Conservation (phyloP, 2,113 vertebrate genomes). For the Morone saxatilis region DNA sequence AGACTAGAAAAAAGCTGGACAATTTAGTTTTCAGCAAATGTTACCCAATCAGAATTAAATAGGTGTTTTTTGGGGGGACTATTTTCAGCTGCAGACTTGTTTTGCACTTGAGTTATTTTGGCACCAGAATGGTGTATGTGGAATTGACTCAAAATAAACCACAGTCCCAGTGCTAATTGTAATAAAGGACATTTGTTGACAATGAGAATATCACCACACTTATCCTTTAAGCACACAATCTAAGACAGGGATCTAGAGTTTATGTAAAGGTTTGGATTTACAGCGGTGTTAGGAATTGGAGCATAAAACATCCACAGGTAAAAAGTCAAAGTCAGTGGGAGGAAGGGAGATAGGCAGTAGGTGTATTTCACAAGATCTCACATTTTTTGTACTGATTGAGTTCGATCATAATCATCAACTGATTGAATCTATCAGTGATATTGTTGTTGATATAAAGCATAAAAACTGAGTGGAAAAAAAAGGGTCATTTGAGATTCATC, state of each 20-base stretch:
- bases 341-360: background rate
- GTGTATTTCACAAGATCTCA: background rate
- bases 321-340: background rate
- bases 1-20: background rate
- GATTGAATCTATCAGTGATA: background rate
- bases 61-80: background rate
- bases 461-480: background rate
- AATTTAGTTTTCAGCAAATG: background rate
- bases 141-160: background rate
- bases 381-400: background rate
- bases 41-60: background rate
- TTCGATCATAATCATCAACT: background rate
- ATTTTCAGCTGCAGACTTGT: background rate
- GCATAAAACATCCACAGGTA: constrained; percentile 19
- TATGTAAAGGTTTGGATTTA: constrained; percentile 11
- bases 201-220: background rate
- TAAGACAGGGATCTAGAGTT: constrained; percentile 12
- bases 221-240: background rate
- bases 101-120: background rate
- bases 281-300: background rate
- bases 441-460: background rate
- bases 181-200: background rate
- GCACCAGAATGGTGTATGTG: background rate
- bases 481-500: background rate
- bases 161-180: background rate